Base-by-base conservation (phyloP, 2,888 invertebrate species). In the Megaustenia siamemsis region DNA sequence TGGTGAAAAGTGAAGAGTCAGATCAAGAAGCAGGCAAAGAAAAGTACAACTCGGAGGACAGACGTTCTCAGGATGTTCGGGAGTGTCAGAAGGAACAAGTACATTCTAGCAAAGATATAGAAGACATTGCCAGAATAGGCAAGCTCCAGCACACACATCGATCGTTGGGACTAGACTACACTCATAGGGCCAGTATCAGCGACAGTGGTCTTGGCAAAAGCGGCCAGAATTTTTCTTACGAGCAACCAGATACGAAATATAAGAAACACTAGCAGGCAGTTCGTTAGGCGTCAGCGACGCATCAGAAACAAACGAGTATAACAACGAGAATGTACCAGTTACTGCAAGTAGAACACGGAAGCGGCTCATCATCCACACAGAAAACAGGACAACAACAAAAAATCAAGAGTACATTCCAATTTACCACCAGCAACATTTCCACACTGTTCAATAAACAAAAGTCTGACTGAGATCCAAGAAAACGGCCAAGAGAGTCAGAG, bases 121-220 rank as follows among this genome's bases (percentile, higher is more conserved):
- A 71, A n/a, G 40, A 3, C 0, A 71, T 1, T 1, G 43, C 43
- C 8, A 71, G 15, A 71, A n/a, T 10, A 0, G 12, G 4, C 24
- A 21, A 24, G n/a, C 6, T 24, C 24, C 24, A 56, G 21, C 38
- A 56, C 56, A 56, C 12, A 8, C 21, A 38, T 18, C 35, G 53
- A 49, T 75, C 53, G 24, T 28, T 68, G n/a, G 28, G 32, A 4
- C 2, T 60, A n/a, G 38, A 56, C 2, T 18, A 60, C 28, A 18
- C 56, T n/a, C 24, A 77, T 0, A 38, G 28, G 32, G 75, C 38
- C 38, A 77, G 56, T 40, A 6, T 63, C 18, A 28, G 35, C 28
- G 78, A 78, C 78, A 78, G 78, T n/a, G 78, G 78, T 45, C 43
- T 78, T 1, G 78, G 78, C 15, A 78, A n/a, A 28, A 78, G 78